Conservation (phyloP, 2,113 vertebrate species). For the Cryptomyrus ogoouensis region DNA sequence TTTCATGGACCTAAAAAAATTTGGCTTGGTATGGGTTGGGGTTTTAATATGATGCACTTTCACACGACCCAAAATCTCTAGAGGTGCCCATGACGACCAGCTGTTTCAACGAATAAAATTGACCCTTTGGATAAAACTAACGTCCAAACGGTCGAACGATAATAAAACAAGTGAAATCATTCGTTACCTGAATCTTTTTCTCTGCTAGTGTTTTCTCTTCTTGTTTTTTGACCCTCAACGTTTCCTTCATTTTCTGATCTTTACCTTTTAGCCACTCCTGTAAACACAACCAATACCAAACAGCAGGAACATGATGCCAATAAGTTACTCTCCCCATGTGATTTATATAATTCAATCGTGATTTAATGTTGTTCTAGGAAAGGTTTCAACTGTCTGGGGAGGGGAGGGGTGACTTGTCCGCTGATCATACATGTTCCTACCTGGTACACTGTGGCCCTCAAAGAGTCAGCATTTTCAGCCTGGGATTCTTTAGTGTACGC, state of each 20-base stretch:
- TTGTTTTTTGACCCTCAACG: constrained; percentile 64
- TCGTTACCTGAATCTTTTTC: constrained; percentile 65
- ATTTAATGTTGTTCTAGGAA: not conserved
- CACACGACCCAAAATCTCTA: not conserved
- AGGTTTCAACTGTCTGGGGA: not conserved
- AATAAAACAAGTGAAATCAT: not conserved
- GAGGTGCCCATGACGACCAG: not conserved
- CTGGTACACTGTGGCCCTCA: constrained; percentile 85
- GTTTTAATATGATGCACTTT: not conserved
- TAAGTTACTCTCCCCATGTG: not conserved
- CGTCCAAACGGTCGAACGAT: not conserved
- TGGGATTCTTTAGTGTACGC: constrained; percentile 50
- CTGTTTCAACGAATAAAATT: not conserved
- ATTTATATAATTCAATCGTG: not conserved
- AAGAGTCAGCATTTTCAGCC: constrained; percentile 60
- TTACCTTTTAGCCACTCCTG: constrained; percentile 91
- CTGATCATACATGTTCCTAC: constrained; percentile 47
- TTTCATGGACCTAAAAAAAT: not conserved
- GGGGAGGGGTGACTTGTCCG: not conserved
- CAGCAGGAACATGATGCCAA: not conserved
- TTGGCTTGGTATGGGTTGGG: not conserved
- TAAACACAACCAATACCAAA: not conserved
- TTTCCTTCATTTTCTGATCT: constrained; percentile 60
- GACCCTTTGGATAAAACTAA: not conserved
- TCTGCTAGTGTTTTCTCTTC: constrained; percentile 68